These are phyloP conservation scores for Dasypolia templi DNA, from an alignment of 2,888 invertebrate genomes.

Conservation along the genomic window DNA sequence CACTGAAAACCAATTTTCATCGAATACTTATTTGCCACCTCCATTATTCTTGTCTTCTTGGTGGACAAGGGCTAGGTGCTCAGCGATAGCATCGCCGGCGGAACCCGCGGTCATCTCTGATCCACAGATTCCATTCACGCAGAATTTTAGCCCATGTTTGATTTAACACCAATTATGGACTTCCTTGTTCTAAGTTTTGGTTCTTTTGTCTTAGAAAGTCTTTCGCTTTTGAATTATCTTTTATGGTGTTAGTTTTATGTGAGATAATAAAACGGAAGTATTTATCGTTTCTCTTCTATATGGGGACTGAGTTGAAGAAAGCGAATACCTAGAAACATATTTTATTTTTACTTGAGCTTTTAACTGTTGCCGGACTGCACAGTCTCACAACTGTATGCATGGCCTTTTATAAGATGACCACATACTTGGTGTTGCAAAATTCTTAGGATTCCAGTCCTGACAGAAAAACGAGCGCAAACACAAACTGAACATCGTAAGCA, in stretches of 20 bases:
- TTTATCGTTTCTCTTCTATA: constrained; percentile 18
- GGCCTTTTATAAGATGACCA: constrained; percentile 10
- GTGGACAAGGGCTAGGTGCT: constrained; percentile 84
- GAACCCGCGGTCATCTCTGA: constrained; percentile 89
- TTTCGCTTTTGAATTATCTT: constrained; percentile 55
- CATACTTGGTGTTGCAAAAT: background rate
- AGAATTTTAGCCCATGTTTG: constrained; percentile 89
- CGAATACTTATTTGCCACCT: constrained; percentile 49
- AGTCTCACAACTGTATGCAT: constrained; percentile 2
- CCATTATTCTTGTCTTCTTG: constrained; percentile 46
- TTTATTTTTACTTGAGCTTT: background rate
- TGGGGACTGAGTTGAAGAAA: constrained; percentile 11
- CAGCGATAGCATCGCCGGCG: constrained; percentile 85
- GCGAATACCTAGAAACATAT: constrained; percentile 18
- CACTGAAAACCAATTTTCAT: too few relatives aligned
- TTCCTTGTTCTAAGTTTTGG: constrained; percentile 83
- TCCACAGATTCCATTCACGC: constrained; percentile 89
- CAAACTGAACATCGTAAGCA: constrained; percentile 27
- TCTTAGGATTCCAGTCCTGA: background rate
- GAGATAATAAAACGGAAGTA: constrained; percentile 41
- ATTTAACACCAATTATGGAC: constrained; percentile 90
- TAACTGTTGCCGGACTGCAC: constrained; percentile 7
- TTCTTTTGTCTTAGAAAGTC: constrained; percentile 63
- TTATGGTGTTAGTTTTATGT: constrained; percentile 41
- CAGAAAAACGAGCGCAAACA: constrained; percentile 2